Evolutionary conservation across 1,140 invertebrate species (phyloP), one percentile per base, ranked within the genome.

Genomic region (Aphaenogaster ashmeadi): DNA sequence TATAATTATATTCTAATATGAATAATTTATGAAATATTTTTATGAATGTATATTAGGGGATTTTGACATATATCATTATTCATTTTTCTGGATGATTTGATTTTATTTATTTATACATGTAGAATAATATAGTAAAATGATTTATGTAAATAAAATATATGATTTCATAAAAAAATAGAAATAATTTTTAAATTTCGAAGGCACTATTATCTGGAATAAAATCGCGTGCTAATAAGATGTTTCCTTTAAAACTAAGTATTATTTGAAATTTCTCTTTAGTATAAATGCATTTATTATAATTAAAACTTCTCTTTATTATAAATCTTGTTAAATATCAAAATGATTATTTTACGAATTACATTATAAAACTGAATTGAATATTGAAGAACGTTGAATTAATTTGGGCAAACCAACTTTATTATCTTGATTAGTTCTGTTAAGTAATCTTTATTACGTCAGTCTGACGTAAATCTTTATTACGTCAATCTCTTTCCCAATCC

Each of bases 1-100:
- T 60, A 11, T 27, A 58, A 58, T 27, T 11, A 9, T 60, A 33
- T 56, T 56, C 6, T 11, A 21, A 60, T 27, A 60, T 44, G 8
- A 56, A 62, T 64, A 1, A n/a, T 66, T 66, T 66, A 41, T n/a
- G 6, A 66, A 36, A 66, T 66, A n/a, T 38, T 66, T 36, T n/a
- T 66, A 38, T 66, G 8, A 38, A 0, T n/a, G 8, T 66, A 66
- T 41, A 66, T 66, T 41, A 66, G 3, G 11, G 3, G 9, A 66
- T 66, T 38, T 66, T 11, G 8, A 66, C 38, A n/a, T 11, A 3
- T 64, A 3, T 64, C 1, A 36, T 64, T 36, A 66, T 41, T n/a
- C 8, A 66, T 18, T 56, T 41, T 66, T 41, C 8, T 44, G 27
- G 27, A 44, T 66, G 2, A 66, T 41, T 36, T 36, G 0, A 66